Evolutionary conservation across 2,888 invertebrate species (phyloP).

Genomic region (Ormyrus rosae): DNA sequence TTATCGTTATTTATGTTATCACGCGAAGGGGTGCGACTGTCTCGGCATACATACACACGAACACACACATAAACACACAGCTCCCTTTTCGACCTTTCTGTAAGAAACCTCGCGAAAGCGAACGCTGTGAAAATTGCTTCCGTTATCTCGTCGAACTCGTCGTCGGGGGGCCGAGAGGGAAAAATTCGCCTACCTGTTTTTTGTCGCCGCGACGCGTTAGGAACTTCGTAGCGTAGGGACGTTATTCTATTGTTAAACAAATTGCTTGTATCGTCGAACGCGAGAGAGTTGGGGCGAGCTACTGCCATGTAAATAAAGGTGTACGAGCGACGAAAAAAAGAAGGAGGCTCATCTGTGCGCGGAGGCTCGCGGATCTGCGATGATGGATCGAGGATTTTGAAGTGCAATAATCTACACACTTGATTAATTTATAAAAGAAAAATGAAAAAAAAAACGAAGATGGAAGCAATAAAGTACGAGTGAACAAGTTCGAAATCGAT

Average conservation of each 20-base stretch:
- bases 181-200: conserved; percentile 1
- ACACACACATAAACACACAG: too few relatives aligned
- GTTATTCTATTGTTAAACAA: conserved; percentile 63
- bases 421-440: conserved; percentile 54
- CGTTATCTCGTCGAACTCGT: conserved; percentile 15
- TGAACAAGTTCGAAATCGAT: conserved; percentile 4
- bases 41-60: too few relatives aligned
- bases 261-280: conserved; percentile 60
- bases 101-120: too few relatives aligned
- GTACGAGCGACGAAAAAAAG: conserved; percentile 52
- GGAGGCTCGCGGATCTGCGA: conserved; percentile 4
- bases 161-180: not conserved
- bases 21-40: too few relatives aligned
- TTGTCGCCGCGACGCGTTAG: conserved; percentile 64
- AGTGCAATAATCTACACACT: conserved; percentile 57
- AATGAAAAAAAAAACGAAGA: conserved; percentile 41
- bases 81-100: too few relatives aligned
- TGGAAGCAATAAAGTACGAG: conserved; percentile 56
- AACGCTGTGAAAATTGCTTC: too few relatives aligned
- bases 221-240: conserved; percentile 68
- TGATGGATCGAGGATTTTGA: conserved; percentile 42
- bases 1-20: conserved; percentile 73
- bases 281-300: conserved; percentile 68
- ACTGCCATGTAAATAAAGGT: conserved; percentile 70
- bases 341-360: conserved; percentile 67